These are phyloP conservation scores for Sesia apiformis DNA, from an alignment of 2,888 invertebrate genomes.

Conservation along the genomic window DNA sequence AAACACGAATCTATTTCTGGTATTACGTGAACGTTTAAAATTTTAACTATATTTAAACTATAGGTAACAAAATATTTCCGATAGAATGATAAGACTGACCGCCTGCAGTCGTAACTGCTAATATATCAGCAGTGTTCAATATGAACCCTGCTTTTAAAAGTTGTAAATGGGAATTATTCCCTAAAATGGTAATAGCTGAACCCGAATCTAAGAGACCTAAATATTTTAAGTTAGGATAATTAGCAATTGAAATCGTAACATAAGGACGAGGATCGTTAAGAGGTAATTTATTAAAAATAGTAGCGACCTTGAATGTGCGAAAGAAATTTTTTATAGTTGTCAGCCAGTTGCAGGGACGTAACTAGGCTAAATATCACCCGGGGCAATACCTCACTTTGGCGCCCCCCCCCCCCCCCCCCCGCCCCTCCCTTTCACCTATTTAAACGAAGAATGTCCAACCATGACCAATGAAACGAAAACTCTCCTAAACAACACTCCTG, in stretches of 20 bases:
- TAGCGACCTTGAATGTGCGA: too few relatives aligned
- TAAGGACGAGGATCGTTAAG: constrained; percentile 10
- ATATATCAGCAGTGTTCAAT: neutral
- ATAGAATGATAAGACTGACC: neutral
- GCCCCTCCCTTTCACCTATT: too few relatives aligned
- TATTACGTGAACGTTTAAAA: neutral
- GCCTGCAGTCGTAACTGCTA: neutral
- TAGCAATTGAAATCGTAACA: constrained; percentile 6
- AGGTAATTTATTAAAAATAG: constrained; percentile 8
- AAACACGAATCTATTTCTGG: neutral
- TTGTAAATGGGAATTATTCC: neutral
- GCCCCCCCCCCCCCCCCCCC: too few relatives aligned
- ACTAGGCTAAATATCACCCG: too few relatives aligned
- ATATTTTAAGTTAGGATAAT: too few relatives aligned
- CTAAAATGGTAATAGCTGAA: neutral
- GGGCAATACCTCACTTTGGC: too few relatives aligned
- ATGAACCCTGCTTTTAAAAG: neutral
- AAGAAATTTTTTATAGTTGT: too few relatives aligned
- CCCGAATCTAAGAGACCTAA: neutral
- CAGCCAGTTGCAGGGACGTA: too few relatives aligned
- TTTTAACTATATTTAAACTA: neutral
- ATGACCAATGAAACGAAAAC: too few relatives aligned
- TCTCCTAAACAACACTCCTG: too few relatives aligned
- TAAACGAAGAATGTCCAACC: too few relatives aligned
- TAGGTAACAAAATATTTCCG: neutral